Evolutionary conservation across 2,797 vertebrate species (phyloP).

Genomic region (Hydrolagus colliei): DNA sequence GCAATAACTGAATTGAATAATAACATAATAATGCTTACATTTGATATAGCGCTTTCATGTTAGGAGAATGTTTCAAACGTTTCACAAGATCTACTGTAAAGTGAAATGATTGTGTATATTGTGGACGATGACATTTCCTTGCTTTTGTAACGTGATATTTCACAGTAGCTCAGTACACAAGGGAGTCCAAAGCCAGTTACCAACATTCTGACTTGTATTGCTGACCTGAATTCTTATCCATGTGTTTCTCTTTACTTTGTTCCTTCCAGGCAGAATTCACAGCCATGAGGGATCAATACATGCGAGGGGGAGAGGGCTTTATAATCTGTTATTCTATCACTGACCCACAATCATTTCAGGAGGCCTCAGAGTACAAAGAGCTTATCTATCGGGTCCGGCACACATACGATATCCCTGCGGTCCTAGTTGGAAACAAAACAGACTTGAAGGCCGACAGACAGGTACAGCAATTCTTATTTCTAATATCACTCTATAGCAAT

Average conservation of each 20-base stretch:
- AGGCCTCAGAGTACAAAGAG: slow-evolving; percentile 60
- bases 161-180: neutral
- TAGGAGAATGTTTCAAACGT: too few relatives aligned
- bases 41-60: too few relatives aligned
- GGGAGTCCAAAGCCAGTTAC: neutral
- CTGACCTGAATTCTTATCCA: neutral
- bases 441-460: slow-evolving; percentile 56
- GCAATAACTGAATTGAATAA: too few relatives aligned
- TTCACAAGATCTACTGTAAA: too few relatives aligned
- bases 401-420: slow-evolving; percentile 55
- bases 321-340: slow-evolving; percentile 60
- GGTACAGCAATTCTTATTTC: slow-evolving; percentile 40
- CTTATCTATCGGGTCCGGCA: slow-evolving; percentile 60
- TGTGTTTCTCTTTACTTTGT: slow-evolving; percentile 30
- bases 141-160: too few relatives aligned
- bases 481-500: neutral
- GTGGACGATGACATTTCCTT: too few relatives aligned
- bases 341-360: slow-evolving; percentile 56
- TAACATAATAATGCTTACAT: too few relatives aligned
- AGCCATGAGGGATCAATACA: slow-evolving; percentile 62
- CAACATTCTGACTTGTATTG: neutral
- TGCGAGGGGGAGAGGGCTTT: slow-evolving; percentile 56
- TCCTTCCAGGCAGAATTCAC: slow-evolving; percentile 56
- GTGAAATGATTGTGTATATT: too few relatives aligned
- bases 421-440: slow-evolving; percentile 59